Conservation (phyloP, 1,140 invertebrate genomes). For the Olivierus martensii region DNA sequence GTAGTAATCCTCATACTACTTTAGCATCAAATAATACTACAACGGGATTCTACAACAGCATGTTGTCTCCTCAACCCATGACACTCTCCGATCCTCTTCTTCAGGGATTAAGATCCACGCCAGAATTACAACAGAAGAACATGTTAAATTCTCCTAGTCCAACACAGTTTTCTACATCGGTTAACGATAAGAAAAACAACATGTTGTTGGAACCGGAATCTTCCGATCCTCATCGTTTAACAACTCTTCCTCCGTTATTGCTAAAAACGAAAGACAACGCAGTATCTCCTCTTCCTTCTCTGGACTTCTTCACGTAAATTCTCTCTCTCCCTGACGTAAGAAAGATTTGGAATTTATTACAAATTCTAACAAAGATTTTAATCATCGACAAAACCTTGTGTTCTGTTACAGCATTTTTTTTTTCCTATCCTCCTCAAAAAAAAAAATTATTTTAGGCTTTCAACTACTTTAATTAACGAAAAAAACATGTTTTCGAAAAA, state of each 20-base stretch:
- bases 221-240: slow-evolving; percentile 10
- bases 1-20: slow-evolving; percentile 9
- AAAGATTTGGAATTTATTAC: no score
- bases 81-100: slow-evolving; percentile 2
- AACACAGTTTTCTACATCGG: background rate
- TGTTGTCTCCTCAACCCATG: slow-evolving; percentile 4
- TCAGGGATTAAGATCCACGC: slow-evolving; percentile 1
- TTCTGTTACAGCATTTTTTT: no score
- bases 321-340: no score
- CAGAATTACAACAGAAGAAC: slow-evolving; percentile 5
- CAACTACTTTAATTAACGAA: no score
- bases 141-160: slow-evolving; percentile 10
- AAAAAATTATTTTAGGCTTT: no score
- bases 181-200: slow-evolving; percentile 1
- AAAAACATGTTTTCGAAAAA: no score
- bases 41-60: slow-evolving; percentile 7
- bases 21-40: background rate
- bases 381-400: no score
- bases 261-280: slow-evolving; percentile 14
- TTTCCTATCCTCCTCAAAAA: no score
- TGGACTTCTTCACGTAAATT: slow-evolving; percentile 15
- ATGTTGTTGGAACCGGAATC: background rate
- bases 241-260: slow-evolving; percentile 10
- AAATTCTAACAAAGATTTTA: no score
- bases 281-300: slow-evolving; percentile 12